Base-by-base conservation (phyloP, 2,888 invertebrate genomes). In the Tribolium freemani region DNA sequence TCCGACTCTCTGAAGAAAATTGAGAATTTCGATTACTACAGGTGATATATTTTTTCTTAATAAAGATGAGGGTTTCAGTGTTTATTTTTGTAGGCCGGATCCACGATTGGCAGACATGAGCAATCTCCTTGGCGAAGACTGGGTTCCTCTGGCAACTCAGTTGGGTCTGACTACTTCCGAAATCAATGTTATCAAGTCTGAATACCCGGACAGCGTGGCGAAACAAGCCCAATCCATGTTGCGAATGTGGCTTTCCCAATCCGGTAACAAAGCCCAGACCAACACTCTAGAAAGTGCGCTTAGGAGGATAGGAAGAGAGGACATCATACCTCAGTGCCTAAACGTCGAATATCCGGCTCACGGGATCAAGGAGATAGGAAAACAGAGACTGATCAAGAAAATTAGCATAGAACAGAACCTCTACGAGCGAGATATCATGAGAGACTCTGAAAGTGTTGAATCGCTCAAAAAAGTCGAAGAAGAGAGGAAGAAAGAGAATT, bases 271-370 rank as follows among this genome's bases (percentile, higher is more conserved):
- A 80, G 87, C 87, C 63, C 86, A 87, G 78, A 83, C 85, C 53
- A 83, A 84, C 69, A 91, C 92, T 4, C 87, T 98, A 79, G 97
- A 97, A 85, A 90, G 93, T 79, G 96, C 96, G 0, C 88, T 98
- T 51, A 91, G 93, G 81, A 91, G 92, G 78, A 96, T 98, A 74
- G 95, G 95, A 69, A 90, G 98, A 79, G 96, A 96, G 82, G 97
- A 98, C 85, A 96, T 98, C 63, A 94, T 97, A 80, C 93, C 93
- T 76, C 93, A 94, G 80, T 96, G 95, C 86, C 93, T 94, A 78
- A 92, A 90, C 75, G 86, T 89, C 38, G 90, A 88, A 10, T 89
- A 89, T 75, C 38, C 68, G 5, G 88, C 84, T 83, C 87, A 79
- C 72, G 77, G 77, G 38, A 79, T 83, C 56, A 79, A 88, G 78